A percentile compares a stretch with the other conserved stretches of the same genome.
Conservation (phyloP, 1,140 invertebrate species). For the Acromyrmex heyeri region DNA sequence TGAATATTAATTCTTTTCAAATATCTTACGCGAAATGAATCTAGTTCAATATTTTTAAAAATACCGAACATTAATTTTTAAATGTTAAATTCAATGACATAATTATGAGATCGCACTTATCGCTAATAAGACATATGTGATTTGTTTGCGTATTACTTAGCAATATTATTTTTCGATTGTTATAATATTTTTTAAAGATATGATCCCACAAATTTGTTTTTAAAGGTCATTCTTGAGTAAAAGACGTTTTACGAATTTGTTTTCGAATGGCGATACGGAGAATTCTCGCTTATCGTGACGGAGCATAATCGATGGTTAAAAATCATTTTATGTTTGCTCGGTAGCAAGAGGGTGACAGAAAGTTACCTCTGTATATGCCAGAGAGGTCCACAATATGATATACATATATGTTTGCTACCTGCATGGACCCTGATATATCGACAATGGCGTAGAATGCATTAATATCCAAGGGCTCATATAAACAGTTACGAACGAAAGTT, state of each 20-base stretch:
- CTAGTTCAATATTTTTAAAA: background rate
- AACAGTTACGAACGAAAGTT: background rate
- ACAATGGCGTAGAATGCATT: slow-evolving; percentile 25
- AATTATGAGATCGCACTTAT: background rate
- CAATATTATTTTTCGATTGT: slow-evolving; percentile 14
- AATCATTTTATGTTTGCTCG: slow-evolving; percentile 68
- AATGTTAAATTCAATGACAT: background rate
- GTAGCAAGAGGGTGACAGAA: slow-evolving; percentile 53
- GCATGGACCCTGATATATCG: slow-evolving; percentile 24
- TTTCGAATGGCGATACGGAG: slow-evolving; percentile 5
- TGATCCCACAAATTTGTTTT: slow-evolving; percentile 23
- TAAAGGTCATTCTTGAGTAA: background rate
- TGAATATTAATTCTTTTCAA: slow-evolving; percentile 4
- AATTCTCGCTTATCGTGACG: slow-evolving; percentile 71
- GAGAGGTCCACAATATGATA: slow-evolving; percentile 58
- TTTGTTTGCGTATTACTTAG: background rate
- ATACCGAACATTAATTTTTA: background rate
- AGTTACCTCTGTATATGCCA: slow-evolving; percentile 55
- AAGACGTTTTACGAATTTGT: slow-evolving; percentile 2
- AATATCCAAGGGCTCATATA: background rate
- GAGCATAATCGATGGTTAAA: slow-evolving; percentile 74
- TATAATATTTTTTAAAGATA: background rate
- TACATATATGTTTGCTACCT: slow-evolving; percentile 54
- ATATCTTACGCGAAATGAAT: background rate
- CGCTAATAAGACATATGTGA: background rate